Evolutionary conservation across 2,113 vertebrate genomes (phyloP), one percentile per base, ranked within the genome.

Genomic region (Mirza zaza): DNA sequence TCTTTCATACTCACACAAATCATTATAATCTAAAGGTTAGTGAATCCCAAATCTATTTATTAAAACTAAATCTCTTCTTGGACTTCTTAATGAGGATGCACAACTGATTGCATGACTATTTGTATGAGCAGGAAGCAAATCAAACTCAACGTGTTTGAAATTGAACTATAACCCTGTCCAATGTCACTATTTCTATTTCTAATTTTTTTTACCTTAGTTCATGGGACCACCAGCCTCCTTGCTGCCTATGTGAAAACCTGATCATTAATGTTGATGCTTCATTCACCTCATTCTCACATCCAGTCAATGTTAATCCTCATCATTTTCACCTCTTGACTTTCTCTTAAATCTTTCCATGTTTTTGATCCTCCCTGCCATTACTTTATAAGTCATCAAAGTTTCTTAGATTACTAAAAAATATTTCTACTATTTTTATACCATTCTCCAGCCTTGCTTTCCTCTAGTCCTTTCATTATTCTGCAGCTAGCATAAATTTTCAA

Each of bases 201-300:
- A 0, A 21, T 42, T 48, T 29, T n/a, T 29, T n/a, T 42, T 42
- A 6, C 13, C 29, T 14, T 6, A 48, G 45, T 65, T 45, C 6
- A 8, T 32, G 2, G 6, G 6, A 13, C 2, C 34, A 2, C 5
- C 7, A 36, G 23, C 18, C 27, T 57, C 39, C 3, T 12, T 34
- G 4, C 8, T 48, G 39, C 5, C 23, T 34, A 5, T 45, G 20
- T 34, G 29, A 32, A 67, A 76, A 34, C 3, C 29, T 39, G 12
- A 76, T 9, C 29, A 36, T 9, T 32, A 27, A 14, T 14, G 0
- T 8, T 27, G 12, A 67, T 17, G 5, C 8, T 7, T 39, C 21
- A 45, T 39, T 29, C 12, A 9, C 1, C 5, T n/a, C 21, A 12
- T 39, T 45, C 8, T 17, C 48, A 70, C 20, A 59, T 9, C 25